phyloP scores from a whole-genome alignment of 2,113 vertebrate genomes.

The Cyanoderma ruficeps region DNA sequence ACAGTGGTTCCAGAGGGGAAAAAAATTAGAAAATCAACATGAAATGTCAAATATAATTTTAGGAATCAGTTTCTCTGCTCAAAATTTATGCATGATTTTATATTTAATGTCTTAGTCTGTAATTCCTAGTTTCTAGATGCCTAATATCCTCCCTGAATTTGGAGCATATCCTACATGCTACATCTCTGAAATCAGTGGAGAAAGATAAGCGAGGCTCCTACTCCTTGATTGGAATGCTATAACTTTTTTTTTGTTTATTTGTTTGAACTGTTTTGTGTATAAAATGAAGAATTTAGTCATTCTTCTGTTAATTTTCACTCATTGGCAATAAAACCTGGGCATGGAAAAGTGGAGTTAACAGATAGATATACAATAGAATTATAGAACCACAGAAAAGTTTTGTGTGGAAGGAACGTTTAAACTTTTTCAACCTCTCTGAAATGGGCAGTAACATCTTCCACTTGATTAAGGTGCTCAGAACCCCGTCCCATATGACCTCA shows the following conservation, averaged over 20 bases:
- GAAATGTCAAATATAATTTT: not conserved
- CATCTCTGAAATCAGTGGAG: not conserved
- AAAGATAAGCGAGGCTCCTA: not conserved
- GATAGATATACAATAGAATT: not conserved
- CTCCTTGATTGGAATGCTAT: rapidly evolving
- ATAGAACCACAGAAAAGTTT: not conserved
- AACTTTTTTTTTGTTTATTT: not conserved
- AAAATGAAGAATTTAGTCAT: not conserved
- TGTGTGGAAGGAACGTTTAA: not conserved
- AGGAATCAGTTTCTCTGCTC: not conserved
- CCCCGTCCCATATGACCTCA: rapidly evolving
- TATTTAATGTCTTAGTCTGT: not conserved
- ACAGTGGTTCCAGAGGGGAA: not conserved
- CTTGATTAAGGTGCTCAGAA: not conserved
- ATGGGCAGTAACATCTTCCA: not conserved
- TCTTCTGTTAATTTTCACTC: not conserved
- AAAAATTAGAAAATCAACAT: not conserved
- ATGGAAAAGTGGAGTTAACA: not conserved
- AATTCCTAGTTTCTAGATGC: not conserved
- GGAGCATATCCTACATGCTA: not conserved
- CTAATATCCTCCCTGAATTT: not conserved
- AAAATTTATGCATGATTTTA: not conserved
- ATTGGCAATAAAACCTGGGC: not conserved
- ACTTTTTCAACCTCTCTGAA: not conserved
- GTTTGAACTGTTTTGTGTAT: not conserved